A percentile compares a stretch with the other conserved stretches of the same genome.
These are phyloP conservation scores for Terrapene triunguis DNA, from an alignment of 2,113 vertebrate species.

Conservation along the genomic window DNA sequence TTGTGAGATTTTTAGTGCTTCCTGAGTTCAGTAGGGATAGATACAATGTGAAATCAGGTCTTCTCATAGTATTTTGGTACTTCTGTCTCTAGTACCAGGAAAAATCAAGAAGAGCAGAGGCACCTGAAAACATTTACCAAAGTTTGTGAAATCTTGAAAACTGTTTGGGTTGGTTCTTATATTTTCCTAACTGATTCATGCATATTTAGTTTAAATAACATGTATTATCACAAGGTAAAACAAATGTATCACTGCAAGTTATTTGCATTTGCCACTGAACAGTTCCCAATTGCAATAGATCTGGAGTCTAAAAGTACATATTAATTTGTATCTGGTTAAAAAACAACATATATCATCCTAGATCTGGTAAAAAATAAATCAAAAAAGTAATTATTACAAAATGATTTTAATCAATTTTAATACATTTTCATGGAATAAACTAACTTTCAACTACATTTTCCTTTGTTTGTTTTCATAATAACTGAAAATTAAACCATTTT, in stretches of 20 bases:
- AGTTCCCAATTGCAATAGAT: background rate
- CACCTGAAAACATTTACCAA: background rate
- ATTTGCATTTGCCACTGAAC: background rate
- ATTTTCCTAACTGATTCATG: background rate
- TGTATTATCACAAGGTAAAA: background rate
- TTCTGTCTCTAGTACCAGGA: background rate
- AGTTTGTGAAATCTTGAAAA: background rate
- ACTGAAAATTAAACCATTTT: no score
- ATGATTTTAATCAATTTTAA: background rate
- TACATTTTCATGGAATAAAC: background rate
- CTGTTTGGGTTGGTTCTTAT: background rate
- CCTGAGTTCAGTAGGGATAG: background rate
- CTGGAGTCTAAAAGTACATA: background rate
- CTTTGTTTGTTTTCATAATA: background rate
- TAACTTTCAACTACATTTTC: background rate
- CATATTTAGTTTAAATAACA: background rate
- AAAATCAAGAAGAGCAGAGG: background rate
- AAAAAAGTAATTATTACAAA: background rate
- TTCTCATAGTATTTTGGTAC: background rate
- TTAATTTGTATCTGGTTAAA: background rate
- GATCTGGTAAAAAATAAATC: background rate
- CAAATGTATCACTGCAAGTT: background rate
- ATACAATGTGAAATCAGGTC: background rate
- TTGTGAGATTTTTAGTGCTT: background rate
- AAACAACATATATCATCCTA: background rate